phyloP scores from a whole-genome alignment of 2,113 vertebrate genomes.

The Eolophus roseicapilla region DNA sequence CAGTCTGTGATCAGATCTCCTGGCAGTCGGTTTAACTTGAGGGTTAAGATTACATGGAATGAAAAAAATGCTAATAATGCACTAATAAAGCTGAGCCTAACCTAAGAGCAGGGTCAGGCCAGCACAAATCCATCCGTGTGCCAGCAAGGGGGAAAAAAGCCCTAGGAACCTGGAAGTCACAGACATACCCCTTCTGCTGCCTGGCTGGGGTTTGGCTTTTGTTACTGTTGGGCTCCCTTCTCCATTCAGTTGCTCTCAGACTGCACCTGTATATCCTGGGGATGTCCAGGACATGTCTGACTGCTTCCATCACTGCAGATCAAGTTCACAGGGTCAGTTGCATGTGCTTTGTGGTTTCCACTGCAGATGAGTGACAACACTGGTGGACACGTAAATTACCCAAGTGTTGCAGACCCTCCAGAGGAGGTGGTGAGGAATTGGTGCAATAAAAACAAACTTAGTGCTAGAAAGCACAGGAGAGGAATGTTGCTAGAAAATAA shows the following conservation, averaged over 20 bases:
- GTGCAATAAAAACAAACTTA: background rate
- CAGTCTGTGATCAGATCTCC: background rate
- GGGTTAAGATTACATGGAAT: background rate
- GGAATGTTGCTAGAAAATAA: background rate
- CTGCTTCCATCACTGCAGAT: background rate
- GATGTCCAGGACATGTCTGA: background rate
- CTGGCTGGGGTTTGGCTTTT: background rate
- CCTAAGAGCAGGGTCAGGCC: background rate
- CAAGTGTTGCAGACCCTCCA: background rate
- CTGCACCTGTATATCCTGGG: background rate
- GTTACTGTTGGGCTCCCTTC: background rate
- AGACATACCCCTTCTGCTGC: background rate
- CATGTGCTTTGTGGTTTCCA: background rate
- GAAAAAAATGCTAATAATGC: background rate
- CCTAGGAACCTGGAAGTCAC: background rate
- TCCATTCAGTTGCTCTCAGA: background rate
- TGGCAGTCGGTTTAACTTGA: background rate
- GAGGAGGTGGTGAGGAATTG: background rate
- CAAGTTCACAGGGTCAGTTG: background rate
- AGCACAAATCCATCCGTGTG: background rate
- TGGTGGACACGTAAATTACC: background rate
- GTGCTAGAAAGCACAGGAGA: background rate
- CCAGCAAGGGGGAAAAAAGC: background rate
- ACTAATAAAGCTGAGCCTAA: background rate
- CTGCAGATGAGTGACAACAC: background rate